Conservation (phyloP, 2,888 invertebrate species). For the Himalopsyche anomala region DNA sequence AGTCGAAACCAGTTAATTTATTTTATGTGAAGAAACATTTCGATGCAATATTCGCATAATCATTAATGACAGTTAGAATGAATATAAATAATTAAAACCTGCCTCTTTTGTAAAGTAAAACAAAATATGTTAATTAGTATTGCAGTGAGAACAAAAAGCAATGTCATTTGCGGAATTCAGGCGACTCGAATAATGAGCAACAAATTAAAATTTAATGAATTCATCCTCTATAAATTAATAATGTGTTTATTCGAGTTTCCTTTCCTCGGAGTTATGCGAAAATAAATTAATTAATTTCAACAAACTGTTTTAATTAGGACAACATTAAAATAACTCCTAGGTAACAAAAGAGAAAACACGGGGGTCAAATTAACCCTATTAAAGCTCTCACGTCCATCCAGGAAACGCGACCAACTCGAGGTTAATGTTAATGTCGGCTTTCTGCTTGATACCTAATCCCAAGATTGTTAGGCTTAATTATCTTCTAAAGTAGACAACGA, state of each 20-base stretch:
- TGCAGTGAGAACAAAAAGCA: background rate
- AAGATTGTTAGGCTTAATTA: constrained; percentile 64
- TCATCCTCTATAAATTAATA: constrained; percentile 13
- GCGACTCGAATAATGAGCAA: background rate
- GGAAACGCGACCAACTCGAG: constrained; percentile 48
- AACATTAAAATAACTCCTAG: constrained; percentile 52
- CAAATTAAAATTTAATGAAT: constrained; percentile 3
- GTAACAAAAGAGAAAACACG: constrained; percentile 56
- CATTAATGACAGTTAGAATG: no score
- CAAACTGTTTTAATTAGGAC: constrained; percentile 19
- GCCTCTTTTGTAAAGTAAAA: background rate
- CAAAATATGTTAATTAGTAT: background rate
- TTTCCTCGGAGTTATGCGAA: background rate
- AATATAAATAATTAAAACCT: no score
- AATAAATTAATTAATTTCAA: constrained; percentile 16
- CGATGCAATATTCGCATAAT: no score
- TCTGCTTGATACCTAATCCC: constrained; percentile 60
- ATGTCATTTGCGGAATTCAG: background rate
- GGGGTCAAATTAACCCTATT: constrained; percentile 56
- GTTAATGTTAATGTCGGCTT: constrained; percentile 50
- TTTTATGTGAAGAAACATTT: no score
- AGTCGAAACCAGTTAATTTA: no score
- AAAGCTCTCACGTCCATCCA: constrained; percentile 52
- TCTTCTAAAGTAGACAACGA: constrained; percentile 61
- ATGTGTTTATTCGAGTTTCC: background rate